Conservation (phyloP, 2,888 invertebrate species). For the Dicyrtomina minuta region DNA sequence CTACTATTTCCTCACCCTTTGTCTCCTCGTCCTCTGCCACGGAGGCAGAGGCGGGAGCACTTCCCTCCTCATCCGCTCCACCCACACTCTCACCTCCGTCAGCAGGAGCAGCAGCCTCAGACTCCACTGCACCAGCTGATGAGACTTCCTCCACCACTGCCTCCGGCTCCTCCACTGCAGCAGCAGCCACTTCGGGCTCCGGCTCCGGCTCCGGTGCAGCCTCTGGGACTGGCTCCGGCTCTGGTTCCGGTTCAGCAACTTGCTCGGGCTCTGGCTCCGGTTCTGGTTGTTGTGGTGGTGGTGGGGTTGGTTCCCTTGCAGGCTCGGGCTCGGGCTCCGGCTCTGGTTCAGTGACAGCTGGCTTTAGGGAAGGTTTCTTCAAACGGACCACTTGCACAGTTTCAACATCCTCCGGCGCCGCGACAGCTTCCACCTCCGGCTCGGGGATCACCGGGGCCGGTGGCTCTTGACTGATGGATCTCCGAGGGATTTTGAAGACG, state of each 20-base stretch:
- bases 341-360: constrained; percentile 23
- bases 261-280: constrained; percentile 24
- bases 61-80: neutral
- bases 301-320: constrained; percentile 35
- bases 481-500: constrained; percentile 43
- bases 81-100: constrained; percentile 6
- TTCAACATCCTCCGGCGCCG: constrained; percentile 7
- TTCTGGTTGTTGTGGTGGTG: constrained; percentile 21
- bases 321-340: constrained; percentile 34
- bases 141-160: constrained; percentile 13
- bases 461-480: constrained; percentile 26
- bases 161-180: neutral
- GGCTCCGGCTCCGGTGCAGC: constrained; percentile 21
- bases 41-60: neutral
- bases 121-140: neutral
- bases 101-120: neutral
- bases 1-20: neutral
- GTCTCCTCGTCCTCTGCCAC: neutral
- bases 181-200: constrained; percentile 11
- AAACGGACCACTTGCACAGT: constrained; percentile 7
- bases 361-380: constrained; percentile 10
- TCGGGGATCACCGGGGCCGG: constrained; percentile 6
- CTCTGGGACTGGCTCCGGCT: constrained; percentile 7
- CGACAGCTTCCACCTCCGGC: neutral
- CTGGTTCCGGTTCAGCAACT: constrained; percentile 9